phyloP scores from a whole-genome alignment of 2,113 vertebrate species.

The Arothron firmamentum region DNA sequence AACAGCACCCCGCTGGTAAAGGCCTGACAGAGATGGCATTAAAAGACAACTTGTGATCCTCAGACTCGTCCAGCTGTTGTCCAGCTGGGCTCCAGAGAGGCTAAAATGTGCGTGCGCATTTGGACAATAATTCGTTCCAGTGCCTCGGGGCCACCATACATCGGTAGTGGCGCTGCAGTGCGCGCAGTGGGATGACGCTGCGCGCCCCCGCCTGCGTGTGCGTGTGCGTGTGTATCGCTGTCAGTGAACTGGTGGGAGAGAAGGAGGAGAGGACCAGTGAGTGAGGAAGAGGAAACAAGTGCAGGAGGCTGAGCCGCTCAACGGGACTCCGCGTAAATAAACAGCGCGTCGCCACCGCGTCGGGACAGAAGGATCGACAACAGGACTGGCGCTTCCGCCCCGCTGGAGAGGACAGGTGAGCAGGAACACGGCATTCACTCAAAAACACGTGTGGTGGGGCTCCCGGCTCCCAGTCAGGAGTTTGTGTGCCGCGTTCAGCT shows the following conservation, averaged over 20 bases:
- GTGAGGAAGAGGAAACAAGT: conserved; percentile 38
- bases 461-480: conserved; percentile 44
- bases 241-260: background rate
- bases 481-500: conserved; percentile 30
- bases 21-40: conserved; percentile 9
- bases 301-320: conserved; percentile 33
- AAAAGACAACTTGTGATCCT: conserved; percentile 26
- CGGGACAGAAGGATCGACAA: background rate
- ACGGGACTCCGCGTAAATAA: conserved; percentile 36
- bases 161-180: conserved; percentile 59
- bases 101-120: conserved; percentile 10
- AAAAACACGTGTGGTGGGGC: conserved; percentile 35
- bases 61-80: conserved; percentile 44
- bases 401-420: conserved; percentile 39
- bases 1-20: conserved; percentile 40
- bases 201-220: conserved; percentile 44
- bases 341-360: conserved; percentile 13
- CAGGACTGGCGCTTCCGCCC: background rate
- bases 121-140: conserved; percentile 32
- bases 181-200: conserved; percentile 45
- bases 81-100: conserved; percentile 38
- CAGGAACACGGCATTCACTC: background rate
- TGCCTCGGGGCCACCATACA: conserved; percentile 46
- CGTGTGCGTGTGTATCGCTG: background rate
- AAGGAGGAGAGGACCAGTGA: conserved; percentile 48